Base-by-base conservation (phyloP, 2,113 vertebrate genomes). In the Spea bombifrons region DNA sequence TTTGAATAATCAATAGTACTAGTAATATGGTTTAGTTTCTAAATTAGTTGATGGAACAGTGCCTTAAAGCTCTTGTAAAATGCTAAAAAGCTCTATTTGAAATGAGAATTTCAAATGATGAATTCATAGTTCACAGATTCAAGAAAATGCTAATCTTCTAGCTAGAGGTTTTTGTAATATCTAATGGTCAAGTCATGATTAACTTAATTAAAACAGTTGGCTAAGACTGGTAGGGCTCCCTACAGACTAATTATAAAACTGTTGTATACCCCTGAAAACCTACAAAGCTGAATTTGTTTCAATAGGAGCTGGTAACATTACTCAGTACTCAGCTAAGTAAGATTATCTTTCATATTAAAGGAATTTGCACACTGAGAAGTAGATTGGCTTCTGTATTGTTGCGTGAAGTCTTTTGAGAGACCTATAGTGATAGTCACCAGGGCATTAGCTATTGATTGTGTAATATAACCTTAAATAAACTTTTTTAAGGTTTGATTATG, bases 341-440 rank as follows among this genome's bases (percentile, higher is more conserved):
- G 65, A 76, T 76, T 76, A 76, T 76, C 65, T 76, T 76, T 57
- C 68, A 76, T 68, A 59, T 57, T 69, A 76, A 76, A 76, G 45
- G 50, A 76, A 76, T 68, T 45, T 57, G 65, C 75, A 55, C 75
- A 76, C 65, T 69, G 75, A 76, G 65, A 76, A 12, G 66, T 68
- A 69, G 65, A 76, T 76, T 76, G 75, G 43, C 53, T 68, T 76
- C 75, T 30, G 43, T 68, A 76, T 30, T 57, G 66, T 52, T 69
- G 13, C 7, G n/a, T 57, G 7, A 15, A 49, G 65, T 48, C 43
- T 68, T 76, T 57, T 47, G 15, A 69, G 63, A 66, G 44, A 47
- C 17, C 10, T 45, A 30, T 17, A 46, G 50, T 53, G 10, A 16
- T 50, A 68, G 66, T 68, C 9, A 30, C 46, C 10, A 52, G 48